These are phyloP conservation scores for Lutraria rhynchaena DNA, from an alignment of 1,140 invertebrate genomes.

Conservation along the genomic window DNA sequence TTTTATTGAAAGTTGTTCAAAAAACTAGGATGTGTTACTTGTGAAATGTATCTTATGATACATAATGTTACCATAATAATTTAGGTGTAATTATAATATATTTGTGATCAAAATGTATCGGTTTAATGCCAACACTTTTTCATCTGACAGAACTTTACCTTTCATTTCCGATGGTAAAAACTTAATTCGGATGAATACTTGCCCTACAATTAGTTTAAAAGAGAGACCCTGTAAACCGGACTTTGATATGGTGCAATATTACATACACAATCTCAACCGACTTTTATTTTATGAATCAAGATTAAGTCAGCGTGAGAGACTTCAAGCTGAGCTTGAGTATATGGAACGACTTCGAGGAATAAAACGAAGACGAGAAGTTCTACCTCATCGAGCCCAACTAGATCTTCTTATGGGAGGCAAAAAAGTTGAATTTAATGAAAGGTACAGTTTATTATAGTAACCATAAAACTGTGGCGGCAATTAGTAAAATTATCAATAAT, in stretches of 20 bases:
- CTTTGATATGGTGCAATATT: no score
- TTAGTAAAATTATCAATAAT: no score
- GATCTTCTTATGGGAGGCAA: slow-evolving; percentile 79
- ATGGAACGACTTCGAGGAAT: slow-evolving; percentile 74
- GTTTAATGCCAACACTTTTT: not conserved
- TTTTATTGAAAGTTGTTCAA: no score
- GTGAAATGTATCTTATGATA: no score
- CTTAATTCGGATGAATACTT: not conserved
- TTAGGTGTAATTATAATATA: no score
- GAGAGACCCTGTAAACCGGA: no score
- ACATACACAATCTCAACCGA: not conserved
- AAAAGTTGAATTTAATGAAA: slow-evolving; percentile 76
- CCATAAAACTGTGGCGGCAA: no score
- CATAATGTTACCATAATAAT: no score
- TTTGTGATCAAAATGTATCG: slow-evolving; percentile 18
- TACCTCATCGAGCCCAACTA: slow-evolving; percentile 76
- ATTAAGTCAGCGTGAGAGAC: slow-evolving; percentile 73
- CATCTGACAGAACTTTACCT: not conserved
- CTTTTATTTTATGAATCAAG: slow-evolving; percentile 39
- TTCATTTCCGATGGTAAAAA: not conserved
- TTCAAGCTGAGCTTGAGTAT: slow-evolving; percentile 75
- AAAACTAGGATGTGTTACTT: no score
- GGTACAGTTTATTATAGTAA: slow-evolving; percentile 55
- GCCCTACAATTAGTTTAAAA: not conserved
- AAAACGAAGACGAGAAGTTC: slow-evolving; percentile 70